Conservation (phyloP, 35 echinoderm and acorn worm species). For the Apostichopus parvimensis region DNA sequence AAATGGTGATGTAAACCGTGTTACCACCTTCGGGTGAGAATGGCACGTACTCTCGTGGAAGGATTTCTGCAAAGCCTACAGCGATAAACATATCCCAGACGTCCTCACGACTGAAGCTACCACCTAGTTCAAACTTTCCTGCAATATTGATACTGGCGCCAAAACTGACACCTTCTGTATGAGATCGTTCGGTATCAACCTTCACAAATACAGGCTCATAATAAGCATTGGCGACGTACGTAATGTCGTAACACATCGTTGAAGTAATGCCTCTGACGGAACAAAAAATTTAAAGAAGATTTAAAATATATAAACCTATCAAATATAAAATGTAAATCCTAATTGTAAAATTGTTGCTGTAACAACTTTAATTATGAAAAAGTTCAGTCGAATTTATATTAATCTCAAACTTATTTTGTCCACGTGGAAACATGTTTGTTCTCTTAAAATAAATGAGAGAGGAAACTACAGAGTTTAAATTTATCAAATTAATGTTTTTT, state of each 20-base stretch:
- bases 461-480: no score
- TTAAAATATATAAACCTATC: no score
- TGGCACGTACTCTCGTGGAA: background rate
- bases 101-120: background rate
- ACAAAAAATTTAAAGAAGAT: no score
- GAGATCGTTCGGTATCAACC: background rate
- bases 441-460: no score
- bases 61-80: slow-evolving; percentile 36
- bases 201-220: background rate
- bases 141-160: background rate
- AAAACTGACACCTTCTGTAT: background rate
- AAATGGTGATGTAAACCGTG: slow-evolving; percentile 23
- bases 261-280: no score
- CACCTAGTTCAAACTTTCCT: background rate
- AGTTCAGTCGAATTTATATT: no score
- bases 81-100: slow-evolving; percentile 19
- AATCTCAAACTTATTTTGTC: no score
- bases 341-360: no score
- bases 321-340: no score
- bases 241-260: background rate
- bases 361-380: no score
- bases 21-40: background rate
- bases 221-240: background rate
- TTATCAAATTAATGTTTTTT: no score
- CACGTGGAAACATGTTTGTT: no score